These are phyloP conservation scores for Mechanitis mazaeus DNA, from an alignment of 2,888 invertebrate genomes.

Conservation along the genomic window DNA sequence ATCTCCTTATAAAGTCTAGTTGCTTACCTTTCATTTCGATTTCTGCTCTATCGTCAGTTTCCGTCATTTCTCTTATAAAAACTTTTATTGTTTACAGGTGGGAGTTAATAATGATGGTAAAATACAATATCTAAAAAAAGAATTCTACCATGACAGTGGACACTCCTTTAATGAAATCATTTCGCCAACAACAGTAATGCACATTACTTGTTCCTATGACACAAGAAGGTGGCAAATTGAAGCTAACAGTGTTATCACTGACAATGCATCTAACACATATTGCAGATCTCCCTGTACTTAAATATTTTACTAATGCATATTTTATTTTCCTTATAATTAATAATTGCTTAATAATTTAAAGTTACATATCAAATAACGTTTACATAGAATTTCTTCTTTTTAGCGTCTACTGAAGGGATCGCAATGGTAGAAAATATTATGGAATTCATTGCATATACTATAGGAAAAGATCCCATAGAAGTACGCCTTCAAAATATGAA, in stretches of 20 bases:
- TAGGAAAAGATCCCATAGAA: slow-evolving; percentile 75
- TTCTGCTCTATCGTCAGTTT: no score
- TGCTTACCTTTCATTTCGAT: no score
- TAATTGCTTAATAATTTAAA: neutral
- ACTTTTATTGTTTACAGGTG: slow-evolving; percentile 50
- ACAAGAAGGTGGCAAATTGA: slow-evolving; percentile 75
- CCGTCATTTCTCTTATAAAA: no score
- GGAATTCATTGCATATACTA: slow-evolving; percentile 78
- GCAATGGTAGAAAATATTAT: slow-evolving; percentile 81
- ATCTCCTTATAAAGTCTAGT: no score
- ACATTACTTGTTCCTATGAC: slow-evolving; percentile 75
- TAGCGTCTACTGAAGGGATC: slow-evolving; percentile 78
- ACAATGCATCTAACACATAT: slow-evolving; percentile 82
- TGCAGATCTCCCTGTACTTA: slow-evolving; percentile 81
- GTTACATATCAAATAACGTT: neutral
- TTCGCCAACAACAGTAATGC: slow-evolving; percentile 45
- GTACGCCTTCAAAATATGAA: slow-evolving; percentile 76
- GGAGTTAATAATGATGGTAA: slow-evolving; percentile 79
- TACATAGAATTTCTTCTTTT: slow-evolving; percentile 25
- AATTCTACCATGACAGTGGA: slow-evolving; percentile 73
- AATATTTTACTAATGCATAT: neutral
- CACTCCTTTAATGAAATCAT: slow-evolving; percentile 67
- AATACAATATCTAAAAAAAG: slow-evolving; percentile 79
- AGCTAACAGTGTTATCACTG: slow-evolving; percentile 75
- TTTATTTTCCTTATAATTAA: neutral